Percentiles rank a stretch among this genome's conserved stretches.
phyloP scores from a whole-genome alignment of 2,113 vertebrate genomes.

The Gymnorhina tibicen region DNA sequence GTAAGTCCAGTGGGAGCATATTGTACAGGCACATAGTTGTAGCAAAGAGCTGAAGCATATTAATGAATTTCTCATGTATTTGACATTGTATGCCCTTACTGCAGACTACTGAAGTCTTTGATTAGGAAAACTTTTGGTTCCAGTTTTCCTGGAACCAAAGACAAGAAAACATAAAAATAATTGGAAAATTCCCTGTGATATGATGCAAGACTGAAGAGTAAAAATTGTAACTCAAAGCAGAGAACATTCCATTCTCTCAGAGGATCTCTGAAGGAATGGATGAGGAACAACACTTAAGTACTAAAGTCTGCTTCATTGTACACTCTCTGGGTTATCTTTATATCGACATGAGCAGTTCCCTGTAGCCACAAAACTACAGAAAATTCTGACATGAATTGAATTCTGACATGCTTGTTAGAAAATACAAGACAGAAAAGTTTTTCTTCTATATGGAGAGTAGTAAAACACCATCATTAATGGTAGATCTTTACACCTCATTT shows the following conservation, averaged over 20 bases:
- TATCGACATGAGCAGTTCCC: neutral
- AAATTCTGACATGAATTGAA: neutral
- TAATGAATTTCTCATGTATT: neutral
- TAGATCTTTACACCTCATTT: neutral
- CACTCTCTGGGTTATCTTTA: neutral
- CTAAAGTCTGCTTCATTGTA: neutral
- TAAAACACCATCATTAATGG: neutral
- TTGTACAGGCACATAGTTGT: neutral
- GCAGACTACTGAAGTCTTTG: neutral
- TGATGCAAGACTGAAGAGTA: neutral
- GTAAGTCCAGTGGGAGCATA: neutral
- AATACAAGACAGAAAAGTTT: neutral
- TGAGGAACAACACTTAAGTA: neutral
- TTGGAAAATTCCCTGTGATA: neutral
- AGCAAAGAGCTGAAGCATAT: neutral
- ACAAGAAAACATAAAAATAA: neutral
- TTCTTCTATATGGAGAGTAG: neutral
- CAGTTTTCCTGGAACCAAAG: neutral
- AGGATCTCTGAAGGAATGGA: neutral
- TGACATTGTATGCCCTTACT: neutral
- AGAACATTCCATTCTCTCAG: neutral
- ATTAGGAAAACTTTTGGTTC: neutral
- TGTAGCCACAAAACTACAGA: neutral
- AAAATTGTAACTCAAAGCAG: neutral
- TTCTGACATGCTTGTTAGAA: neutral